Evolutionary conservation across 2,888 invertebrate species (phyloP), one percentile per base, ranked within the genome.

Genomic region (Callimorpha dominula): DNA sequence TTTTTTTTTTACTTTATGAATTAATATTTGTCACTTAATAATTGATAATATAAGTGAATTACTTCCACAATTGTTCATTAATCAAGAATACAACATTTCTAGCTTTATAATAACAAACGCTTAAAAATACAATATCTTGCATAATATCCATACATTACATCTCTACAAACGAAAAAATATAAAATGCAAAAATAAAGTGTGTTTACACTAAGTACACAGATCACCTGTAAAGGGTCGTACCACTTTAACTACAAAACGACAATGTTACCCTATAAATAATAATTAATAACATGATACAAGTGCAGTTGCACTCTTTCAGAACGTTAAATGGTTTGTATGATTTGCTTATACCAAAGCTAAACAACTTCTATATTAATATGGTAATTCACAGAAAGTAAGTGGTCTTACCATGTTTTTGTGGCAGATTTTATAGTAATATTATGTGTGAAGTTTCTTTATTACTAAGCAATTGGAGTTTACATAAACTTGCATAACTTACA

Each of bases 281-380:
- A 67, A 67, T 15, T 68, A 65, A 11, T 15, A 40, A 66, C 17
- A 52, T 20, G 17, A 65, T 57, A 49, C 40, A 64, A 46, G 54
- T 54, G 43, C 40, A 52, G 20, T 54, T 31, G 20, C 9, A 40
- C 40, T 49, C 76, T 79, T 81, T 31, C 73, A 68, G 9, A 17
- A 74, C 74, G 6, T 77, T 71, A 75, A 74, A 83, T 83, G 78
- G 73, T 31, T 69, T 65, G 79, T 80, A 64, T 76, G 76, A 79
- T 74, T 65, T 43, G 52, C 54, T 68, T 57, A 46, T 15, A 15
- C n/a, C 17, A 50, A 50, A 60, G 46, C 9, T 8, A 14, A 57
- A 57, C 9, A 40, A 46, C 9, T 20, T 31, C 9, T 60, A 4
- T 69, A 42, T 49, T 57, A 68, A 69, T 72, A 49, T 63, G 20